phyloP scores from a whole-genome alignment of 2,797 vertebrate species.

The Gymnoscopelus microlampas region DNA sequence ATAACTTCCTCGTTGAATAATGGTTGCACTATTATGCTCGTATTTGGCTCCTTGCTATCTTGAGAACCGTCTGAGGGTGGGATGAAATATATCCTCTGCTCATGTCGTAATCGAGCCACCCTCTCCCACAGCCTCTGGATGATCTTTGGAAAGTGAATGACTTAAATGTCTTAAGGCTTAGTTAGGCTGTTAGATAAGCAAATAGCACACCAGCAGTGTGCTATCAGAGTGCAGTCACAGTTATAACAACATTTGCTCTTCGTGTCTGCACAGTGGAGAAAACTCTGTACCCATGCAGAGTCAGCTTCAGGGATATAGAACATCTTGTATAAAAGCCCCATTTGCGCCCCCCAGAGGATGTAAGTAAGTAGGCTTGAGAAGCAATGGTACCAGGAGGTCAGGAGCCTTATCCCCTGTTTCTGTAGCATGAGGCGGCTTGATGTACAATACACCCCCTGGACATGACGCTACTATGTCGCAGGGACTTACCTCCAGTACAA shows the following conservation, averaged over 20 bases:
- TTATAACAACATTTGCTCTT: constrained; percentile 28
- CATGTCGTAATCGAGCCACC: background rate
- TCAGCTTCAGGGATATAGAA: constrained; percentile 33
- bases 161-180: background rate
- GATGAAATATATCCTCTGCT: constrained; percentile 1
- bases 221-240: no score
- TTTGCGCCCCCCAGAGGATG: no score
- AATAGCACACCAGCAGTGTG: no score
- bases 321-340: constrained; percentile 51
- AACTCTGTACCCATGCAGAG: constrained; percentile 24
- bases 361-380: no score
- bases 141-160: constrained; percentile 11
- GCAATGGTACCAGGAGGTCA: no score
- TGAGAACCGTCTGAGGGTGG: background rate
- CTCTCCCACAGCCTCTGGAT: background rate
- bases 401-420: no score
- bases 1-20: background rate
- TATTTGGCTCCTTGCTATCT: background rate
- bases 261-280: constrained; percentile 44
- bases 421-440: no score
- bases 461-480: no score
- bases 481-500: no score
- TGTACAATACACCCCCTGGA: no score
- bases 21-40: background rate
- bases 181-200: no score